Base-by-base conservation (phyloP, 2,888 invertebrate species). In the Troides helena region DNA sequence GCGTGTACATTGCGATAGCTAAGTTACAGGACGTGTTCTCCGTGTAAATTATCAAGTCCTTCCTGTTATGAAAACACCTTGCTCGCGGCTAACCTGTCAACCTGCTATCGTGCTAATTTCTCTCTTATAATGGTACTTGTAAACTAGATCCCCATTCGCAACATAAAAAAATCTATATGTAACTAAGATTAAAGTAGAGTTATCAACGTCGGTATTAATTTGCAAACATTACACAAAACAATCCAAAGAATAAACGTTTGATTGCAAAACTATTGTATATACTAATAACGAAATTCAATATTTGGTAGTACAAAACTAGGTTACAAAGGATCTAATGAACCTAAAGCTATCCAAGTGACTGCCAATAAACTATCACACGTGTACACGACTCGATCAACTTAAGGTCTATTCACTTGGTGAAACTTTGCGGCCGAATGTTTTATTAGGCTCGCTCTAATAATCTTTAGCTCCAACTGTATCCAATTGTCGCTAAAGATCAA, bases 1-100 rank as follows among this genome's bases (percentile, higher is more conserved):
- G 75, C 82, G 82, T 84, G 80, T 77, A 85, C 83, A 86, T 87
- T 86, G 77, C 74, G 70, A 73, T 77, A 75, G 75, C 73, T 67
- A 77, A 71, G 68, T 62, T 64, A 65, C 74, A 71, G 74, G 72
- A 73, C 72, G 68, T 70, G 73, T 75, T 74, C 73, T n/a, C 75
- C 74, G 74, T 77, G 76, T 77, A 78, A 78, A 79, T 78, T 74
- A 75, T 73, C 65, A 39, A 59, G 67, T 70, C 72, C 68, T 74
- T 71, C 66, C 43, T 57, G 61, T 68, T 70, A 72, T 72, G 75
- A 76, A 77, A 75, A 75, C 65, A 43, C 62, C 56, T 69, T 59
- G 23, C 59, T 2, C 6, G 21, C 43, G 18, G 14, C 18, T 59
- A 70, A 56, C 64, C 58, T 65, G 65, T 68, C 64, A 59, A 61